A percentile compares a stretch with the other conserved stretches of the same genome.
Evolutionary conservation across 2,113 vertebrate genomes (phyloP).

Genomic region (Anoura caudifer): DNA sequence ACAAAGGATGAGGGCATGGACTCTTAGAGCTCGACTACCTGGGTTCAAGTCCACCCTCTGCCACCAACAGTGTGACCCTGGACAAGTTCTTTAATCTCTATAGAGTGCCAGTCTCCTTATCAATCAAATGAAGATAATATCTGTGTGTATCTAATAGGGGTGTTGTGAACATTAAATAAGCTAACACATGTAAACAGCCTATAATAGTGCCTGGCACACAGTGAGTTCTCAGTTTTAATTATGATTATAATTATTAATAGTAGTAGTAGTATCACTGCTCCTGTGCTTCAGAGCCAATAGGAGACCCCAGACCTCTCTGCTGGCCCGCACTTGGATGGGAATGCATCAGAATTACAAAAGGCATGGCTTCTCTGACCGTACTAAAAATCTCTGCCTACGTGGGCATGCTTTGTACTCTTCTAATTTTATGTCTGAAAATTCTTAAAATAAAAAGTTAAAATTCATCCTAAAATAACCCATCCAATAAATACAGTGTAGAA

Average conservation of each 20-base stretch:
- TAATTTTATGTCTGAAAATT: neutral
- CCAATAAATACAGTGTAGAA: neutral
- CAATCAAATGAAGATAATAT: neutral
- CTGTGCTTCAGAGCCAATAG: neutral
- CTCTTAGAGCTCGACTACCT: neutral
- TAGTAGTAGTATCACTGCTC: neutral
- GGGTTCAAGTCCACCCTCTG: neutral
- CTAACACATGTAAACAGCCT: neutral
- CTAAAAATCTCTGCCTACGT: neutral
- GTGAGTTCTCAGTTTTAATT: neutral
- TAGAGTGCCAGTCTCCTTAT: neutral
- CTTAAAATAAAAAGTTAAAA: neutral
- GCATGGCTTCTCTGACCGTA: neutral
- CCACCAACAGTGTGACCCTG: neutral
- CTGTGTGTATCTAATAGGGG: neutral
- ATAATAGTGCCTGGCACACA: neutral
- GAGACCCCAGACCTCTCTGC: neutral
- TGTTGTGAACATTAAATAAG: neutral
- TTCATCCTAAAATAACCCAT: neutral
- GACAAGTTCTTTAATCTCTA: neutral
- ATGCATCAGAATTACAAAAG: neutral
- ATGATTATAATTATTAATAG: neutral
- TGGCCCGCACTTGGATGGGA: neutral
- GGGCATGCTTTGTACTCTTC: neutral
- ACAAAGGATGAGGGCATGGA: neutral